Conservation (phyloP, 2,797 vertebrate species). For the Oceanodroma leucorhoa region DNA sequence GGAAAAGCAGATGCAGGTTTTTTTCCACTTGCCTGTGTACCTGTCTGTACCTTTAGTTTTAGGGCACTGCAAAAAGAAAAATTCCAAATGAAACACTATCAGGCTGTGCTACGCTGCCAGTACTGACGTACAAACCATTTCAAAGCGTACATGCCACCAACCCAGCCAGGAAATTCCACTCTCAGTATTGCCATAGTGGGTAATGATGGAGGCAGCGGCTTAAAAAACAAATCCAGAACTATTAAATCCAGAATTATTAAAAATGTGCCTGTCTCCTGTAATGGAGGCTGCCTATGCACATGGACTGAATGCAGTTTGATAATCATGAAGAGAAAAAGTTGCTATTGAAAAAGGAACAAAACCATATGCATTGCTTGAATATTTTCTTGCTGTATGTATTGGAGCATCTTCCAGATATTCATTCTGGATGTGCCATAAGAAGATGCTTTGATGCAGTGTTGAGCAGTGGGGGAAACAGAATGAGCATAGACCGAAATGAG, state of each 20-base stretch:
- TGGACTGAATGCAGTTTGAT: background rate
- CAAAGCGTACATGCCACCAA: background rate
- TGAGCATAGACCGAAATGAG: background rate
- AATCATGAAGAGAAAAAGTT: background rate
- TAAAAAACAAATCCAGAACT: background rate
- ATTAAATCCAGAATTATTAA: background rate
- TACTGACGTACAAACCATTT: background rate
- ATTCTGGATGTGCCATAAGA: background rate
- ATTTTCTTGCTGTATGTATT: background rate
- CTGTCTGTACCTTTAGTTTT: background rate
- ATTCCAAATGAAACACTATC: background rate
- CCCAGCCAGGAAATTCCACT: background rate
- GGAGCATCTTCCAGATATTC: background rate
- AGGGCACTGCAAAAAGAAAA: background rate
- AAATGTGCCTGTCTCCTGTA: background rate
- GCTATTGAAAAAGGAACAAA: background rate
- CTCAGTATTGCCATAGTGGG: background rate
- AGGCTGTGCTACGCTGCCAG: background rate
- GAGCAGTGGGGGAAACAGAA: background rate
- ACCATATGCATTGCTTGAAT: background rate
- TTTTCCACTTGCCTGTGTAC: background rate
- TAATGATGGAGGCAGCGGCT: accelerated
- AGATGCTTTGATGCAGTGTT: background rate
- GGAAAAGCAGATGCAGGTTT: background rate
- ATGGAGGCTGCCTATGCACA: background rate